Base-by-base conservation (phyloP, 2,888 invertebrate genomes). In the Mycalesis mineus region DNA sequence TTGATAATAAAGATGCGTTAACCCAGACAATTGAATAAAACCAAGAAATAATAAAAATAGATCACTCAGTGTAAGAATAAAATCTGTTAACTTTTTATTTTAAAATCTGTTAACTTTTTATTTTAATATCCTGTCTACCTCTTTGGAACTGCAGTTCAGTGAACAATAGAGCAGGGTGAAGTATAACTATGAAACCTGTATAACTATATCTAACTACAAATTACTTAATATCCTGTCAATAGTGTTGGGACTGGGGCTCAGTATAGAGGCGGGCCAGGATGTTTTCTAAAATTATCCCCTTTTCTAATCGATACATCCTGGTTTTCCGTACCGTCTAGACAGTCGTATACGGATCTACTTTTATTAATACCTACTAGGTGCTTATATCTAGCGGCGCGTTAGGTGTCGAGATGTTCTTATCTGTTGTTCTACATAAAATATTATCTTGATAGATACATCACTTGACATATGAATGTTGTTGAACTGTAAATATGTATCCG, bases 311-410 rank as follows among this genome's bases (percentile, higher is more conserved):
- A 84, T 84, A 71, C 66, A 65, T 67, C 65, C 70, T 70, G 62
- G 70, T 71, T 73, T 73, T 72, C 75, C 72, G 63, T 52, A 53
- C 69, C 63, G 82, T 84, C 84, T 84, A 84, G 84, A 84, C 83
- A 67, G 73, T 55, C 69, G 64, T 74, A 72, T 74, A 72, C 65
- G 67, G 65, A 71, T 67, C 60, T 67, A 60, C 54, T 53, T 36
- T 52, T 60, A 54, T 52, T 55, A 62, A 55, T 58, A 29, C 40
- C 39, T 58, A 40, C 33, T 31, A 45, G 29, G 29, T 33, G 33
- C n/a, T n/a, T 15, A 47, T 33, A n/a, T 15, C 36, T 15, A 60
- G 50, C 50, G 54, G 33, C 58, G 41, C 17, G 13, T 44, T 45
- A 58, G 37, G 42, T 37, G 47, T 41, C 11, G 15, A 42, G 42